phyloP scores from a whole-genome alignment of 2,113 vertebrate species.

The Meles meles region DNA sequence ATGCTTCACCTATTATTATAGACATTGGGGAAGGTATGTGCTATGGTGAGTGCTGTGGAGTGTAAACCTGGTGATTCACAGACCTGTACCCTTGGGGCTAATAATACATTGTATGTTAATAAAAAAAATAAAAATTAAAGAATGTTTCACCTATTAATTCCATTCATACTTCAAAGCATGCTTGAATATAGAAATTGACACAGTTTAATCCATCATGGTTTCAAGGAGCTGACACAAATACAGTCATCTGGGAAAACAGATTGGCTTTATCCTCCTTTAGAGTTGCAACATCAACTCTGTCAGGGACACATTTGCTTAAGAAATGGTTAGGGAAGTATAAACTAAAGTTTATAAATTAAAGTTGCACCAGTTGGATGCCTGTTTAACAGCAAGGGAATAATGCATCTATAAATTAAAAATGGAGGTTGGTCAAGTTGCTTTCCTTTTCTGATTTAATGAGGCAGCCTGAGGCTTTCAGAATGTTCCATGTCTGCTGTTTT shows the following conservation, averaged over 20 bases:
- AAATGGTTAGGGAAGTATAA: neutral
- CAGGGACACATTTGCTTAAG: neutral
- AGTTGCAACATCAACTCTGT: neutral
- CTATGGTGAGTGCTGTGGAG: no score
- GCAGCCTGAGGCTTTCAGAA: neutral
- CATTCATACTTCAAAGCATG: neutral
- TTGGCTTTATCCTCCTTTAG: neutral
- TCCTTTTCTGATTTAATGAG: neutral
- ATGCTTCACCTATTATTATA: neutral
- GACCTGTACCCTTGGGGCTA: no score
- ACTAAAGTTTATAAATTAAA: neutral
- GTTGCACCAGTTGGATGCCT: neutral
- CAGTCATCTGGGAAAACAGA: neutral
- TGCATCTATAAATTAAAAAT: neutral
- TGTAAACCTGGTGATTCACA: no score
- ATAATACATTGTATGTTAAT: no score
- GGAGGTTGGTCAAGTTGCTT: neutral
- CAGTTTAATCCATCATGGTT: neutral
- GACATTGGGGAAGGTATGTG: no score
- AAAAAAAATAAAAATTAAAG: no score
- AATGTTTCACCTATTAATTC: neutral
- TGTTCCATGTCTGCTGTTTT: neutral
- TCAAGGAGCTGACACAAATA: neutral
- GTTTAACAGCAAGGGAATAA: neutral
- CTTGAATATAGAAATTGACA: slow-evolving; percentile 1